Percentiles rank a stretch among this genome's conserved stretches.
Conservation (phyloP, 2,888 invertebrate genomes). For the Pseudococcus longispinus region DNA sequence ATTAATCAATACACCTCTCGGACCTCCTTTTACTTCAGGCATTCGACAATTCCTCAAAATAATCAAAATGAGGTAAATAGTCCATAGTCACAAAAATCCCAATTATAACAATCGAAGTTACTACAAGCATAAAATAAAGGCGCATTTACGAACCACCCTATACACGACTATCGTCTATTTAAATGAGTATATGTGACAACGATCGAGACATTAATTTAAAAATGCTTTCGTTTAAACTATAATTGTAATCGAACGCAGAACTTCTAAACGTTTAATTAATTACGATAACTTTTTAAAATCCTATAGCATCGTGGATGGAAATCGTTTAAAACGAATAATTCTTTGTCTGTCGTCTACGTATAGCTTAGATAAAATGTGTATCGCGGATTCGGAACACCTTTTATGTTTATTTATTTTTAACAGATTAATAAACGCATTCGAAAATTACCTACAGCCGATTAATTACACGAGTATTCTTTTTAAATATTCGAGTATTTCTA, state of each 20-base stretch:
- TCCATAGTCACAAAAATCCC: background rate
- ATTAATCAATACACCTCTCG: no score
- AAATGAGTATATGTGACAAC: slow-evolving; percentile 34
- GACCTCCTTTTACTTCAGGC: background rate
- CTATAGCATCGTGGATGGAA: background rate
- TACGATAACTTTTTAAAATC: slow-evolving; percentile 3
- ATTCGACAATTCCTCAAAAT: background rate
- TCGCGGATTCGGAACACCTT: slow-evolving; percentile 12
- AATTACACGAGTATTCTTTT: slow-evolving; percentile 2
- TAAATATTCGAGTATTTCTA: slow-evolving; percentile 12
- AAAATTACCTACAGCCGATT: background rate
- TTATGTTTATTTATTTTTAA: background rate
- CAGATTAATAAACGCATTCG: slow-evolving; percentile 5
- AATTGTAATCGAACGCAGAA: slow-evolving; percentile 42
- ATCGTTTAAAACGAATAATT: slow-evolving; percentile 39
- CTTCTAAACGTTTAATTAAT: slow-evolving; percentile 25
- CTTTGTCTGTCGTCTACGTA: background rate
- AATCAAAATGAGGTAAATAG: background rate
- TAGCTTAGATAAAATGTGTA: background rate
- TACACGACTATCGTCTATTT: slow-evolving; percentile 26
- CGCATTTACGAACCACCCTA: slow-evolving; percentile 4
- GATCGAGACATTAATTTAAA: slow-evolving; percentile 33
- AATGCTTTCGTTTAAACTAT: background rate
- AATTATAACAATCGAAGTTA: background rate
- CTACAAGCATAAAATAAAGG: background rate